Conservation (phyloP, 2,888 invertebrate genomes). For the Microctonus aethiopoides region DNA sequence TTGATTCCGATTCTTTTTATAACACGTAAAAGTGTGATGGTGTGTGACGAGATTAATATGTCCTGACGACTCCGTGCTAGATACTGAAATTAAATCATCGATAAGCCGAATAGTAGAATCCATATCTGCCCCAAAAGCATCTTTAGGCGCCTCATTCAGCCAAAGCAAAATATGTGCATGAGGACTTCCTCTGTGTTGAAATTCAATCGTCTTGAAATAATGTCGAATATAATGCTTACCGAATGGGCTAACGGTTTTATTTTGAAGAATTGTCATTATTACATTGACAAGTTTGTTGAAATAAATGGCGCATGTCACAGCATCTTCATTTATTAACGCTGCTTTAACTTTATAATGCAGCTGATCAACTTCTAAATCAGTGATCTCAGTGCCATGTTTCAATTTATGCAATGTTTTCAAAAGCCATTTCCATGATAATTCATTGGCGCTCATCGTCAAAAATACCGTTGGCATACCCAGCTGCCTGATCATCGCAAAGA, state of each 20-base stretch:
- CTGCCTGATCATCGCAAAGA: background rate
- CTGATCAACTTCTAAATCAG: slow-evolving; percentile 45
- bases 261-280: slow-evolving; percentile 51
- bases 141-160: slow-evolving; percentile 57
- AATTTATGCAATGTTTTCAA: no score
- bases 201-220: slow-evolving; percentile 59
- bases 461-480: no score
- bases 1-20: slow-evolving; percentile 43
- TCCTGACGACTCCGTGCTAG: slow-evolving; percentile 35
- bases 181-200: slow-evolving; percentile 62
- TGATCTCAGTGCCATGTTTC: no score
- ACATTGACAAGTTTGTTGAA: slow-evolving; percentile 59
- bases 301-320: slow-evolving; percentile 53
- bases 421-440: no score
- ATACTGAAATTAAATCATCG: background rate
- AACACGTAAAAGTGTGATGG: slow-evolving; percentile 54
- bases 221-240: slow-evolving; percentile 50
- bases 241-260: slow-evolving; percentile 53
- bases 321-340: slow-evolving; percentile 40
- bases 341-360: slow-evolving; percentile 7
- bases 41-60: slow-evolving; percentile 46
- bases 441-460: no score
- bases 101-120: slow-evolving; percentile 15
- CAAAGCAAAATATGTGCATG: slow-evolving; percentile 63
- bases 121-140: background rate